Conservation (phyloP, 2,888 invertebrate genomes). For the Sinodicranocentrus sp. region DNA sequence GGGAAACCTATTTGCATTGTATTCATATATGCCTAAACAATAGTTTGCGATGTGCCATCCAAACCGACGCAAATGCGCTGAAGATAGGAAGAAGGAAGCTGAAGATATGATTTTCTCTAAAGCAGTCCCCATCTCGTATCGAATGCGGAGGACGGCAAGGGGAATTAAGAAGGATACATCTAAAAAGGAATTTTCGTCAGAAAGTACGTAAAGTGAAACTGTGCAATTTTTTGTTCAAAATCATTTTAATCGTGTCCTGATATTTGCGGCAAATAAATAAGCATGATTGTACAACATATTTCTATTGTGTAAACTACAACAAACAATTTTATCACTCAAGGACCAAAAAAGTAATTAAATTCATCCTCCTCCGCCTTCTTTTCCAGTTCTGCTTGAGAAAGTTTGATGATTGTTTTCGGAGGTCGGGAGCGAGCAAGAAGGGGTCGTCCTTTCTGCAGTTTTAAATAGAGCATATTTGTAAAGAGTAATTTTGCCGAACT, state of each 20-base stretch:
- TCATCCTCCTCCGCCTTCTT: conserved; percentile 75
- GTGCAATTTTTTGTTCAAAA: too few species aligned
- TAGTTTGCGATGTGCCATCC: conserved; percentile 24
- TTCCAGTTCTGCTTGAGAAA: conserved; percentile 75
- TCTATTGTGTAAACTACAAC: neutral
- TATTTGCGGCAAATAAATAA: too few species aligned
- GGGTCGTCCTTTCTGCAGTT: conserved; percentile 73
- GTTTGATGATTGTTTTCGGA: conserved; percentile 71
- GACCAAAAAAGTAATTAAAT: conserved; percentile 75
- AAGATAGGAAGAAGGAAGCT: neutral
- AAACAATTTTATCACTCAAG: conserved; percentile 26
- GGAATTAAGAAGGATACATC: too few species aligned
- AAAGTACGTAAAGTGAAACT: too few species aligned
- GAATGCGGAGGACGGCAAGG: too few species aligned
- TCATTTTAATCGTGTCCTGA: too few species aligned
- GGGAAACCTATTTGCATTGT: too few species aligned
- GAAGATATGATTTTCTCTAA: conserved; percentile 27
- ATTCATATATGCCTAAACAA: neutral
- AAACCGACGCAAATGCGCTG: conserved; percentile 18
- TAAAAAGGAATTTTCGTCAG: too few species aligned
- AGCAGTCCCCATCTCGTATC: conserved; percentile 27
- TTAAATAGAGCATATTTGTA: too few species aligned
- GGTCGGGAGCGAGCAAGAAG: conserved; percentile 72
- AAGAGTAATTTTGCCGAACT: neutral
- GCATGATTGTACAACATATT: neutral